phyloP scores from a whole-genome alignment of 2,113 vertebrate genomes.

The Carassius auratus region DNA sequence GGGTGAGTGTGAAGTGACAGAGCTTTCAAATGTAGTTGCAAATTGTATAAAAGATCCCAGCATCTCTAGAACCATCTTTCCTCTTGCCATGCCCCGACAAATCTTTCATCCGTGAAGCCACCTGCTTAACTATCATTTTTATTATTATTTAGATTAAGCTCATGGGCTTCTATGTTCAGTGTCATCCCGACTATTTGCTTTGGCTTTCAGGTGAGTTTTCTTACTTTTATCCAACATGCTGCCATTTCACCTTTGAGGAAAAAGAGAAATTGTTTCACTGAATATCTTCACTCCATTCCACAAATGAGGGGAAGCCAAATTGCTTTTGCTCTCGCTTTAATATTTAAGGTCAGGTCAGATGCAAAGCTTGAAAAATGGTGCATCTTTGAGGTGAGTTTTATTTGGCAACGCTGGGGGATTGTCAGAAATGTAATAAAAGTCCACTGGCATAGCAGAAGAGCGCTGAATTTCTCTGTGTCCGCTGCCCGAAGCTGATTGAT shows the following conservation, averaged over 20 bases:
- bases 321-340: slow-evolving; percentile 37
- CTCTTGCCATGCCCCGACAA: too few species aligned
- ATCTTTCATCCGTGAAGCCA: background rate
- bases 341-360: slow-evolving; percentile 51
- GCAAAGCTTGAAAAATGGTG: slow-evolving; percentile 41
- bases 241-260: background rate
- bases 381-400: slow-evolving; percentile 19
- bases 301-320: background rate
- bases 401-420: slow-evolving; percentile 52
- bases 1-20: slow-evolving; percentile 67
- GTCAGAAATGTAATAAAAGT: slow-evolving; percentile 61
- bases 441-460: slow-evolving; percentile 28
- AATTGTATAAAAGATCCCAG: background rate
- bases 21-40: background rate
- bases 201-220: slow-evolving; percentile 87
- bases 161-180: slow-evolving; percentile 85
- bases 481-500: slow-evolving; percentile 62
- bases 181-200: slow-evolving; percentile 96
- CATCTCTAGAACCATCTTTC: background rate
- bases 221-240: background rate
- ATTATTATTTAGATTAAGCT: slow-evolving; percentile 70
- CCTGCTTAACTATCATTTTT: background rate
- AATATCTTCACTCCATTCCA: slow-evolving; percentile 5
- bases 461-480: slow-evolving; percentile 19
- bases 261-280: background rate